Base-by-base conservation (phyloP, 2,797 vertebrate species). In the Sebastes steindachneri region DNA sequence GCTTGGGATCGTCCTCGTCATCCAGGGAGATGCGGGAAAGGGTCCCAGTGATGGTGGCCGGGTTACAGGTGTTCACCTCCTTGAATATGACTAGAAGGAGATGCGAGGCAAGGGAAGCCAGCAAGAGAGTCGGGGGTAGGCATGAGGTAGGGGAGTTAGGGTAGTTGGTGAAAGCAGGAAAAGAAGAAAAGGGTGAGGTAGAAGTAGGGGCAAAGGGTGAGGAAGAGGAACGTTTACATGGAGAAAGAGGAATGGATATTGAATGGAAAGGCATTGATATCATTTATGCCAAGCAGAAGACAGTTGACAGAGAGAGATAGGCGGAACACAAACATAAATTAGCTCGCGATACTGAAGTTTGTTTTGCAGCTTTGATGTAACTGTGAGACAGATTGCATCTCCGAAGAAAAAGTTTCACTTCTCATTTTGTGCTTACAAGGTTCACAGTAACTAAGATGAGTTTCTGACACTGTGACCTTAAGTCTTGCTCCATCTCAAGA, bases 31-130 rank as follows among this genome's bases (percentile, higher is more conserved):
- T 98, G 84, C 98, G 98, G 41, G 98, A 99, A 68, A 99, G 95
- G 1, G 98, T 98, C 75, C 98, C 98, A 0, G 98, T 99, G 95
- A 99, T 99, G 95, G 98, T 99, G 69, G 98, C 97, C 0, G 98
- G 97, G 90, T 99, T 99, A 91, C 98, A 99, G 41, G 98, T 97
- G 95, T 98, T 99, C 90, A 99, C 97, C 93, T 99, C 98, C 92
- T 99, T 99, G 94, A 99, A 99, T 80, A 99, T 97, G 93, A 99
- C 98, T 99, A 89, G 69, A 67, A 77, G 53, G 55, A 78, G 75
- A 72, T 23, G 54, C 0, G 2, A 25, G 79, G 65, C n/a, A 54
- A 41, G 54, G 48, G 25, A 73, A 66, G 66, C 45, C 4, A 57
- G 48, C 7, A 29, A 65, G 53, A 71, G 14, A 78, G 75, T 65